Evolutionary conservation across 2,888 invertebrate genomes (phyloP).

Genomic region (Rhopalosiphum nymphaeae): DNA sequence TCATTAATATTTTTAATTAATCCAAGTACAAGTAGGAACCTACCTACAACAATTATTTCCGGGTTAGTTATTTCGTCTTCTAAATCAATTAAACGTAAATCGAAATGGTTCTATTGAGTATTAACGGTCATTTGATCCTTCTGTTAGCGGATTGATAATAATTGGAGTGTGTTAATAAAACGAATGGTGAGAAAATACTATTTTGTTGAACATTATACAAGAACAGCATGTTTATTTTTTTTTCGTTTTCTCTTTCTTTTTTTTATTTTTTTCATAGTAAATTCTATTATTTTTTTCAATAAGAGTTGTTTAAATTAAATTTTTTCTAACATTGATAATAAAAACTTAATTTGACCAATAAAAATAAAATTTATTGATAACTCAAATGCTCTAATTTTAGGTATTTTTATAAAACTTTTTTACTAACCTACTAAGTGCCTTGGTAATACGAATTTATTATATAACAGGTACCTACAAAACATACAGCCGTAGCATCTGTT

Average conservation of each 20-base stretch:
- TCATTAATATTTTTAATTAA: not conserved
- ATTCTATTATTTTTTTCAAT: not conserved
- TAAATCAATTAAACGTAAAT: conserved; percentile 21
- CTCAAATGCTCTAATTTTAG: not conserved
- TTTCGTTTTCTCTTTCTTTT: not conserved
- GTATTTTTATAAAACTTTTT: not conserved
- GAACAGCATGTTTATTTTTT: not conserved
- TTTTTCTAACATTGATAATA: not conserved
- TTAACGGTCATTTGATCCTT: conserved; percentile 18
- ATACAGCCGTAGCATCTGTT: not conserved
- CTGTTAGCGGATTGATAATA: not conserved
- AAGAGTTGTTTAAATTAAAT: not conserved
- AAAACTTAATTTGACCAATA: not conserved
- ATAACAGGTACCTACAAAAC: not conserved
- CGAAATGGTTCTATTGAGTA: not conserved
- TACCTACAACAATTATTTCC: not conserved
- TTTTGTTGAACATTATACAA: not conserved
- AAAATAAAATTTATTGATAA: not conserved
- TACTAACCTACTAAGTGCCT: not conserved
- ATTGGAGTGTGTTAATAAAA: conserved; percentile 22
- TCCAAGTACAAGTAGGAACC: not conserved
- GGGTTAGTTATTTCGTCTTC: not conserved
- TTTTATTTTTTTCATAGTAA: not conserved
- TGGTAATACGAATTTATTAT: not conserved
- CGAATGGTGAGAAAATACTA: conserved; percentile 21